Conservation (phyloP, 2,113 vertebrate species). For the Phainopepla nitens region DNA sequence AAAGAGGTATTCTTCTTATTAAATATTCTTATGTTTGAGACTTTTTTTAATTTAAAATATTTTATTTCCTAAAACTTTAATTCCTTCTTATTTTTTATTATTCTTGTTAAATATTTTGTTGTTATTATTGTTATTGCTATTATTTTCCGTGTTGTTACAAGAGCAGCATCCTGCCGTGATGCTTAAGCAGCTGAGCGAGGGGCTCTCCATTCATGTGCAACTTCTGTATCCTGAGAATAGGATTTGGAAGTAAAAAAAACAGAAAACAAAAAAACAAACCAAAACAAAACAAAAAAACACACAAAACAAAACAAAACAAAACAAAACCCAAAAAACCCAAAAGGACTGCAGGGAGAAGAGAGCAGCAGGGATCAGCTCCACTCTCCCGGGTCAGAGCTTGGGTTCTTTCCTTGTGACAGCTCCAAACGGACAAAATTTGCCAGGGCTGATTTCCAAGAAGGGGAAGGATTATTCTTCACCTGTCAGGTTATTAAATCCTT, state of each 20-base stretch:
- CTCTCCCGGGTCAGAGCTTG: background rate
- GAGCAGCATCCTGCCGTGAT: background rate
- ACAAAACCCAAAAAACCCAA: too few relatives aligned
- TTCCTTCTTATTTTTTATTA: too few relatives aligned
- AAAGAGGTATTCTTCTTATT: background rate
- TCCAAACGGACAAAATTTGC: background rate
- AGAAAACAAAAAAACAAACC: too few relatives aligned
- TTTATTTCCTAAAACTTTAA: too few relatives aligned
- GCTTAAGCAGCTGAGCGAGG: background rate
- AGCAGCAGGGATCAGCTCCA: background rate
- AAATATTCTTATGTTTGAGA: too few relatives aligned
- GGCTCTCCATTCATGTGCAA: background rate
- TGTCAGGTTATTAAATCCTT: constrained; percentile 1
- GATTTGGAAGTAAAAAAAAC: background rate
- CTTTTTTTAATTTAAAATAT: too few relatives aligned
- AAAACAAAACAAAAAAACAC: too few relatives aligned
- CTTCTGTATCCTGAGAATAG: background rate
- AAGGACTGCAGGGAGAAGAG: background rate
- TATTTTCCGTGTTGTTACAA: background rate
- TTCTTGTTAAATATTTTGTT: background rate
- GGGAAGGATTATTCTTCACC: constrained; percentile 19
- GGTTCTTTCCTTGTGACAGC: background rate
- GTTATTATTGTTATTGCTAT: background rate
- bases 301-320: too few relatives aligned
- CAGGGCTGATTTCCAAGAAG: background rate